A percentile compares a stretch with the other conserved stretches of the same genome.
These are phyloP conservation scores for Hylia prasina DNA, from an alignment of 2,113 vertebrate genomes.

Conservation along the genomic window DNA sequence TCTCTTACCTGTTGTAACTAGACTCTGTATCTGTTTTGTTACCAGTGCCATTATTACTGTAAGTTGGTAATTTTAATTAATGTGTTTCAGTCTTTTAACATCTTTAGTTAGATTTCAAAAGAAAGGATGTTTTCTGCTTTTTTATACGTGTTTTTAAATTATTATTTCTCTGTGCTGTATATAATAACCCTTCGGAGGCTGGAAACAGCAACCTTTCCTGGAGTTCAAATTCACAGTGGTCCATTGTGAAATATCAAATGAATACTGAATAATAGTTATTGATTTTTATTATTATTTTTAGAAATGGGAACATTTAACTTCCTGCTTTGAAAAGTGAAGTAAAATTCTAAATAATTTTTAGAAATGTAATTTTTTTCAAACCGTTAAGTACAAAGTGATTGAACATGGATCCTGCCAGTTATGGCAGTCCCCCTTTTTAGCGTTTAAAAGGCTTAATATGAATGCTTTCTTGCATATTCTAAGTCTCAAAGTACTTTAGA, in stretches of 20 bases:
- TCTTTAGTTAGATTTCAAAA: slow-evolving; percentile 25
- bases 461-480: slow-evolving; percentile 51
- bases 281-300: slow-evolving; percentile 69
- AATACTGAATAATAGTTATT: slow-evolving; percentile 63
- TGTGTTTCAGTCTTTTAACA: slow-evolving; percentile 10
- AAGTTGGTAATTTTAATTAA: slow-evolving; percentile 27
- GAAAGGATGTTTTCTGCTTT: neutral
- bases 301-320: slow-evolving; percentile 58
- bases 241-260: slow-evolving; percentile 62
- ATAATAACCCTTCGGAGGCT: slow-evolving; percentile 32
- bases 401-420: slow-evolving; percentile 52
- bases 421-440: slow-evolving; percentile 50
- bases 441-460: slow-evolving; percentile 60
- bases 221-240: slow-evolving; percentile 58
- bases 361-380: slow-evolving; percentile 49
- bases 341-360: slow-evolving; percentile 59
- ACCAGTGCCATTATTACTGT: slow-evolving; percentile 34
- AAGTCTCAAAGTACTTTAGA: slow-evolving; percentile 57
- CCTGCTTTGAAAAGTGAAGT: slow-evolving; percentile 59
- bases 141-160: neutral
- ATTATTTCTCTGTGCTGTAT: slow-evolving; percentile 39
- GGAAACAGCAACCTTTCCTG: slow-evolving; percentile 54
- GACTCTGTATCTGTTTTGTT: neutral
- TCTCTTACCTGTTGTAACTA: slow-evolving; percentile 76
- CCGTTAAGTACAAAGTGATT: slow-evolving; percentile 54